Conservation (phyloP, 2,888 invertebrate species). For the Meloe dianella region DNA sequence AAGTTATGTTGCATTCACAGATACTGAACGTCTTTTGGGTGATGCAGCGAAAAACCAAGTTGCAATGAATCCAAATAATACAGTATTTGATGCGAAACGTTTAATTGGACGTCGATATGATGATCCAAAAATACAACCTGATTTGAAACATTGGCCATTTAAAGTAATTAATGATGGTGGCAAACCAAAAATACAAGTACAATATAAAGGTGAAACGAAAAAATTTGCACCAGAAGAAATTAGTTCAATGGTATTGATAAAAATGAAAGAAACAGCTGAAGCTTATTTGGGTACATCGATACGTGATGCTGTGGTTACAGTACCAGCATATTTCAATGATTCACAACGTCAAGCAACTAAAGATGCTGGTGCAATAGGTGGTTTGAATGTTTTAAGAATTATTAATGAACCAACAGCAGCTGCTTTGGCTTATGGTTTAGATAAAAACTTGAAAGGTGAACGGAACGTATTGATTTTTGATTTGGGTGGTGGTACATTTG, state of each 20-base stretch:
- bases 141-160: slow-evolving; percentile 88
- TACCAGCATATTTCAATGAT: slow-evolving; percentile 91
- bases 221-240: slow-evolving; percentile 84
- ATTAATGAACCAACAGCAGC: slow-evolving; percentile 93
- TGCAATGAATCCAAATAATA: slow-evolving; percentile 73
- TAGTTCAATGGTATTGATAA: slow-evolving; percentile 89
- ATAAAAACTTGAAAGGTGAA: slow-evolving; percentile 72
- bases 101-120: slow-evolving; percentile 82
- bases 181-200: slow-evolving; percentile 76
- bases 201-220: slow-evolving; percentile 77
- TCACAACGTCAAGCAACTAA: slow-evolving; percentile 73
- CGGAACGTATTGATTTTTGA: too few species aligned
- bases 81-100: slow-evolving; percentile 80
- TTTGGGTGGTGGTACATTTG: too few species aligned
- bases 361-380: slow-evolving; percentile 78
- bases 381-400: slow-evolving; percentile 88
- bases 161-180: slow-evolving; percentile 70
- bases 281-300: slow-evolving; percentile 81
- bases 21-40: slow-evolving; percentile 72
- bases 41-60: slow-evolving; percentile 77
- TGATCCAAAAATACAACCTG: slow-evolving; percentile 78
- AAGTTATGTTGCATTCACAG: slow-evolving; percentile 76
- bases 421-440: slow-evolving; percentile 90
- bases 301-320: slow-evolving; percentile 89
- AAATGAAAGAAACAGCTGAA: slow-evolving; percentile 93